phyloP scores from a whole-genome alignment of 2,797 vertebrate species.

The Galaxias olidus region DNA sequence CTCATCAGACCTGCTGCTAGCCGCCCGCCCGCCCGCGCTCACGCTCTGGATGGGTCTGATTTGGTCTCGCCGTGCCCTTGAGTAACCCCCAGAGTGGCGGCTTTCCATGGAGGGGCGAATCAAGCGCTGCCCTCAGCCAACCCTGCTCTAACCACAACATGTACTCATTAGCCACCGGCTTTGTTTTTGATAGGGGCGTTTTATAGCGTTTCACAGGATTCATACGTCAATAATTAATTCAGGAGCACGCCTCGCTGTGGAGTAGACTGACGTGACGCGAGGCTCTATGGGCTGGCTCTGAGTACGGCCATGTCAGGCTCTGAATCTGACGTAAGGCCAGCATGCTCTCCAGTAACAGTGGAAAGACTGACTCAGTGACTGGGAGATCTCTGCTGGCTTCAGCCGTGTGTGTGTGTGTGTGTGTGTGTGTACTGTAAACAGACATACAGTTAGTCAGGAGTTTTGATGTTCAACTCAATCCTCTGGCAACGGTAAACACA shows the following conservation, averaged over 20 bases:
- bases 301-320: background rate
- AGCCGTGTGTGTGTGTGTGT: conserved; percentile 16
- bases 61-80: too few species aligned
- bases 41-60: too few species aligned
- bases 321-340: conserved; percentile 10
- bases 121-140: too few species aligned
- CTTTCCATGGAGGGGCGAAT: too few species aligned
- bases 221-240: background rate
- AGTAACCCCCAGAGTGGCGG: too few species aligned
- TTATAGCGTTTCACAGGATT: background rate
- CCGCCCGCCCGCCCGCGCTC: too few species aligned
- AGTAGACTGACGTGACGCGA: background rate
- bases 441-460: background rate
- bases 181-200: too few species aligned
- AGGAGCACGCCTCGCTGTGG: background rate
- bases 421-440: conserved; percentile 18
- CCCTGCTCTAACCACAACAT: too few species aligned
- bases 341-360: conserved; percentile 17
- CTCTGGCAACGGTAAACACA: conserved; percentile 22
- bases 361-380: conserved; percentile 20
- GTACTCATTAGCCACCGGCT: too few species aligned
- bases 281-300: too few species aligned
- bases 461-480: conserved; percentile 31
- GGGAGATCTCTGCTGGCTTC: conserved; percentile 20
- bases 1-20: too few species aligned